Evolutionary conservation across 2,888 invertebrate genomes (phyloP).

Genomic region (Abrostola triplasia): DNA sequence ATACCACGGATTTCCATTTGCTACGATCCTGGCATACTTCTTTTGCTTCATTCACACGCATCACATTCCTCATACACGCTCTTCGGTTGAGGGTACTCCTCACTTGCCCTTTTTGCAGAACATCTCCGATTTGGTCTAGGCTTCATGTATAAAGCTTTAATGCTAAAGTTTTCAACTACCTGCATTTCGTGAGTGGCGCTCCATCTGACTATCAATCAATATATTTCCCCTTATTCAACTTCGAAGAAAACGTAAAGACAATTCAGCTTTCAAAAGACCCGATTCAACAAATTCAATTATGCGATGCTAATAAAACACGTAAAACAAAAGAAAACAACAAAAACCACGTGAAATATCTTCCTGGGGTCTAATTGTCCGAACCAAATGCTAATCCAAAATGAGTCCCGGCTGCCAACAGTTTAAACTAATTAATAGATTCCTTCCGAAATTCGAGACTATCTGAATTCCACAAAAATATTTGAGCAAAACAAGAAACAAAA

Average conservation of each 20-base stretch:
- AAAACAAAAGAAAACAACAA: conserved; percentile 10
- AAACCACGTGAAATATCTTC: not conserved
- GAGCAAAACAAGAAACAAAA: conserved; percentile 4
- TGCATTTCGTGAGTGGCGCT: no score
- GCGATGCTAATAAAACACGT: conserved; percentile 20
- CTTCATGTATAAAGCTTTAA: no score
- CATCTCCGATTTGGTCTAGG: no score
- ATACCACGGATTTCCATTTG: no score
- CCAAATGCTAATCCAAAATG: conserved; percentile 9
- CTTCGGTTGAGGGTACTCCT: no score
- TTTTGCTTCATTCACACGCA: no score
- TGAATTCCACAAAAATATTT: conserved; percentile 4
- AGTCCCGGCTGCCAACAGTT: not conserved
- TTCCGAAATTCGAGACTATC: conserved; percentile 1
- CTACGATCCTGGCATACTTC: no score
- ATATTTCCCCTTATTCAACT: no score
- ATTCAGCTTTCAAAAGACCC: not conserved
- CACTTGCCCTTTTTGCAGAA: no score
- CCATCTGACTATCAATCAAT: no score
- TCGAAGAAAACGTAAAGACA: not conserved
- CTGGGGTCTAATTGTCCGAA: not conserved
- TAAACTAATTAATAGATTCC: conserved; percentile 17
- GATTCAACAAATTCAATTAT: conserved; percentile 23
- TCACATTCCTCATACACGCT: no score
- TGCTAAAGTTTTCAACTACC: no score